Conservation (phyloP, 1,140 invertebrate species). For the Bombus soroeensis region DNA sequence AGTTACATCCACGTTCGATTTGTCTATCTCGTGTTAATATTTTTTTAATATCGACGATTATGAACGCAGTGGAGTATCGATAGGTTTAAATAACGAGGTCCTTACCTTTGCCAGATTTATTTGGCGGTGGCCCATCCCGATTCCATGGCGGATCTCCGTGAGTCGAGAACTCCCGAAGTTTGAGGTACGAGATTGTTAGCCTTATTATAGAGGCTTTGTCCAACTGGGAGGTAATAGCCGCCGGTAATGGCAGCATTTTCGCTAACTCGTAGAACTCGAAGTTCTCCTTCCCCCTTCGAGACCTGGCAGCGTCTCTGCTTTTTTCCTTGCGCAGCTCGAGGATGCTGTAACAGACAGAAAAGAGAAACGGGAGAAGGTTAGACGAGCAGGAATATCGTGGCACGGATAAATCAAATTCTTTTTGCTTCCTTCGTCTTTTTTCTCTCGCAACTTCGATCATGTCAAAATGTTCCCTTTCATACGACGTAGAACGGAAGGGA, state of each 20-base stretch:
- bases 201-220: constrained; percentile 99
- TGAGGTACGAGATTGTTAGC: constrained; percentile 98
- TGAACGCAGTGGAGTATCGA: neutral
- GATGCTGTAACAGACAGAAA: constrained; percentile 89
- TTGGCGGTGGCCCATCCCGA: constrained; percentile 88
- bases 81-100: neutral
- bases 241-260: constrained; percentile 97
- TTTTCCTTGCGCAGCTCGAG: constrained; percentile 98
- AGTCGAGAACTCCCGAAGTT: constrained; percentile 96
- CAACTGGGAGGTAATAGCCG: constrained; percentile 98
- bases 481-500: neutral
- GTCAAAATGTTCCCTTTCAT: neutral
- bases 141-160: constrained; percentile 98
- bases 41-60: no score
- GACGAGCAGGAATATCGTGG: constrained; percentile 18
- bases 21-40: neutral
- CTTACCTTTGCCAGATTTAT: constrained; percentile 94
- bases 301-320: constrained; percentile 96
- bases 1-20: neutral
- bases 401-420: constrained; percentile 22
- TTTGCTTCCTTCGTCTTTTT: neutral
- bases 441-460: neutral
- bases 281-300: constrained; percentile 97
- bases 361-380: constrained; percentile 62
- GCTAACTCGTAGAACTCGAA: constrained; percentile 99